These are phyloP conservation scores for Proisotoma minuta DNA, from an alignment of 2,888 invertebrate genomes.

Conservation along the genomic window DNA sequence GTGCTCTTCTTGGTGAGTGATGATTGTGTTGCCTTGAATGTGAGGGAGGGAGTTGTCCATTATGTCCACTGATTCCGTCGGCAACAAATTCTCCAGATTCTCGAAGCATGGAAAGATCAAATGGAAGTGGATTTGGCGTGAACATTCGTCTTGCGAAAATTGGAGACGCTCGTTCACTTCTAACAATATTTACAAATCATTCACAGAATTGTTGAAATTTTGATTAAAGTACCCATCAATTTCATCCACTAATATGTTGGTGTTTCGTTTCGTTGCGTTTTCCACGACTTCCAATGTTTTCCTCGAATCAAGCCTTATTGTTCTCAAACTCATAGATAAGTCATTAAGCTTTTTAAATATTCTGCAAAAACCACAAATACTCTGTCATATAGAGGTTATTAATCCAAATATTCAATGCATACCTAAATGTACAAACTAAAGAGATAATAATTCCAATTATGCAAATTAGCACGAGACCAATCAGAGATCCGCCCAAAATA, in stretches of 20 bases:
- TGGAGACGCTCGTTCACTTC: constrained; percentile 27
- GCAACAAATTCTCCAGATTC: neutral
- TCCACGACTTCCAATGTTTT: constrained; percentile 4
- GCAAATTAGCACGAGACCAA: constrained; percentile 9
- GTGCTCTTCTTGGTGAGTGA: neutral
- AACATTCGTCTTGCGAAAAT: constrained; percentile 24
- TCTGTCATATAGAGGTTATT: neutral
- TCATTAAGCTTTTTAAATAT: neutral
- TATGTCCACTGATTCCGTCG: neutral
- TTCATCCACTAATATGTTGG: neutral
- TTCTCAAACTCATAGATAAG: neutral
- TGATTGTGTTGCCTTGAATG: neutral
- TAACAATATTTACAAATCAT: neutral
- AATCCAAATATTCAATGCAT: neutral
- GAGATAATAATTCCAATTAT: constrained; percentile 12
- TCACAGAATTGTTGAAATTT: neutral
- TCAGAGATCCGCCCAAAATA: constrained; percentile 17
- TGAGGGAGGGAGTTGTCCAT: neutral
- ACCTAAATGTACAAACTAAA: constrained; percentile 16
- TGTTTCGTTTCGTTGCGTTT: neutral
- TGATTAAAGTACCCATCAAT: constrained; percentile 1
- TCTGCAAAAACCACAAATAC: constrained; percentile 8
- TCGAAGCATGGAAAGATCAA: constrained; percentile 1
- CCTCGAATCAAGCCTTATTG: constrained; percentile 1
- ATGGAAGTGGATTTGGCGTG: constrained; percentile 13